Evolutionary conservation across 1,140 invertebrate species (phyloP), one percentile per base, ranked within the genome.

Genomic region (Pygmarrhopalites habei): DNA sequence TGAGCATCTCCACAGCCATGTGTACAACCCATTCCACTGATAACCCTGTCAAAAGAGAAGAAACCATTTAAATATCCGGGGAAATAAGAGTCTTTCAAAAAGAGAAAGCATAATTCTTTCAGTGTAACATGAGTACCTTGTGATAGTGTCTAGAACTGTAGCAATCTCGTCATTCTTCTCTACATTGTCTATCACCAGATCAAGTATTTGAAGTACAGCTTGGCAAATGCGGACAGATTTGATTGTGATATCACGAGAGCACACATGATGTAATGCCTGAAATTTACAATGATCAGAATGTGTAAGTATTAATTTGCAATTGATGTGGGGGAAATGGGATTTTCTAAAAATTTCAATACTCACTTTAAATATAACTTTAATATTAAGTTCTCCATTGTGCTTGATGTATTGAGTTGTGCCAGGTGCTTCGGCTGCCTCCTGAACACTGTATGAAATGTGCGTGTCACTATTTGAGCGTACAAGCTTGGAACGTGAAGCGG

Each of bases 371-470:
- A 98, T 85, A 10, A 98, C 87, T 76, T 87, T 84, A 65, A 91
- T 84, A 76, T 96, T 90, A 44, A 99, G 86, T 72, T 94, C 87
- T 0, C 96, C 96, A 72, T 97, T 91, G 72, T 87, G 86, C 29
- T 93, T 95, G 29, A 98, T 96, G 71, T 97, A 99, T 74, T 85
- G 84, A 17, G 85, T 77, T 0, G 93, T 92, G 0, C 95, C 96
- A 0, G 92, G 83, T 1, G 90, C 91, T 79, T 77, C 75, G 19
- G 58, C 53, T 21, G 60, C 62, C 69, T 92, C 88, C 68, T 88
- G 86, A 1, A 84, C 82, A 5, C 81, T 79, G 73, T 97, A 97
- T 41, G 86, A 87, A 46, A 97, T 96, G 70, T 95, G 92, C 0
- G 92, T 93, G 74, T 97, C 94, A 0, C 93, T 97, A 73, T 92